Base-by-base conservation (phyloP, 2,113 vertebrate species). In the Gobius niger region DNA sequence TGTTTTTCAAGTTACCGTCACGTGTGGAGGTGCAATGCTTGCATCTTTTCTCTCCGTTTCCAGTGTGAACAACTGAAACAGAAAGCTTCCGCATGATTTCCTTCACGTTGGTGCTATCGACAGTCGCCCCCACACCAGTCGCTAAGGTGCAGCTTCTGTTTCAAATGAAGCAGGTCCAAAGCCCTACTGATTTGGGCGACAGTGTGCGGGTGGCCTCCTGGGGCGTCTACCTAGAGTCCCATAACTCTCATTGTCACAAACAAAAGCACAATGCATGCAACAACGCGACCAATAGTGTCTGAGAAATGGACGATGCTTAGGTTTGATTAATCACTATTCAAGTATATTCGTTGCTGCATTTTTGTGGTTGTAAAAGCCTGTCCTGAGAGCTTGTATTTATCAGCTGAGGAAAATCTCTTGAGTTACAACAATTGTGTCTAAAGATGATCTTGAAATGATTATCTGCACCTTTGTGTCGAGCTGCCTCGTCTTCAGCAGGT, bases 121-220 rank as follows among this genome's bases (percentile, higher is more conserved):
- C 73, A 69, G 85, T 80, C 68, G 76, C 80, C 82, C 83, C 80
- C 81, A 81, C 84, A 72, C 73, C 15, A 57, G 46, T 44, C 72
- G 76, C 83, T 14, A 82, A 90, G 83, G 84, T 90, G 82, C 80
- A 65, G 62, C 5, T 40, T 44, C 18, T 1, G 72, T 34, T 65
- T 76, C 69, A 74, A 73, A 83, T 83, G 75, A 88, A 80, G n/a
- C 65, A 9, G 62, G 69, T 70, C 66, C 75, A 66, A 73, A 67
- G 69, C 65, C 53, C 63, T 67, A 75, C 57, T 65, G 75, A 65
- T 78, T 51, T 41, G 67, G 72, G 68, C 70, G 75, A 78, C 78
- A 66, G 72, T 63, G 57, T 67, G 56, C 60, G 72, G 68, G 68
- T 80, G 76, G 70, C 75, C 82, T 75, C 68, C 67, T n/a, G 76